A percentile compares a stretch with the other conserved stretches of the same genome.
Evolutionary conservation across 2,113 vertebrate genomes (phyloP).

Genomic region (Halichoeres trimaculatus): DNA sequence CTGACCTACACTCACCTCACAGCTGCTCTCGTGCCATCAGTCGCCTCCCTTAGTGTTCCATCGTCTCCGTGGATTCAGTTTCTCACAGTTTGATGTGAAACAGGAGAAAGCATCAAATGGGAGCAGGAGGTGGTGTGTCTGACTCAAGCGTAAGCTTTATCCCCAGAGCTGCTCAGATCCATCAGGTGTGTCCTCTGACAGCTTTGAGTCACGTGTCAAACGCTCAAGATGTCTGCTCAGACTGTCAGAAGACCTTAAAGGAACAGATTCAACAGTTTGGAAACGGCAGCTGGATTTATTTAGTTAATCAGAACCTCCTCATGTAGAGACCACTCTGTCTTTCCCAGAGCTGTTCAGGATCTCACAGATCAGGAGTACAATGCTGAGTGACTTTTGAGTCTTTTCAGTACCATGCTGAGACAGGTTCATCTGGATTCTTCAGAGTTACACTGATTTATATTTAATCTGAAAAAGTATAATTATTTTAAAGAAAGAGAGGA

Average conservation of each 20-base stretch:
- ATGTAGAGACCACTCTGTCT: too few species aligned
- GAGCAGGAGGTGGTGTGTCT: neutral
- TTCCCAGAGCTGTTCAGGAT: too few species aligned
- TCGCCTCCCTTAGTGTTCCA: conserved; percentile 20
- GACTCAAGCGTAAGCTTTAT: conserved; percentile 34
- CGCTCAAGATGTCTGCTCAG: conserved; percentile 3
- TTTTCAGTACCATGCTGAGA: too few species aligned
- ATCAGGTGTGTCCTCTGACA: conserved; percentile 43
- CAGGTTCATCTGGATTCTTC: too few species aligned
- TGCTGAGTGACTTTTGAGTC: too few species aligned
- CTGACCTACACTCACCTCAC: conserved; percentile 58
- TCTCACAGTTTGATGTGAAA: conserved; percentile 17
- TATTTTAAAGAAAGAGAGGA: too few species aligned
- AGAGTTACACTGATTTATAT: too few species aligned
- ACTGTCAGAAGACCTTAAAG: conserved; percentile 1
- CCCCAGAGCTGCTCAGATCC: conserved; percentile 24
- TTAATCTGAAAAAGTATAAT: too few species aligned
- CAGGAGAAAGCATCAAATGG: neutral
- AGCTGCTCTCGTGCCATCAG: conserved; percentile 39
- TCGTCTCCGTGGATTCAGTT: conserved; percentile 1
- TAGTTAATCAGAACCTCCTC: too few species aligned
- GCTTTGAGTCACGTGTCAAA: conserved; percentile 22
- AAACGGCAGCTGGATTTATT: neutral
- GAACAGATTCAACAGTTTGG: neutral
- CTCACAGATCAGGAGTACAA: too few species aligned